Conservation (phyloP, 2,113 vertebrate genomes). For the Indri indri region DNA sequence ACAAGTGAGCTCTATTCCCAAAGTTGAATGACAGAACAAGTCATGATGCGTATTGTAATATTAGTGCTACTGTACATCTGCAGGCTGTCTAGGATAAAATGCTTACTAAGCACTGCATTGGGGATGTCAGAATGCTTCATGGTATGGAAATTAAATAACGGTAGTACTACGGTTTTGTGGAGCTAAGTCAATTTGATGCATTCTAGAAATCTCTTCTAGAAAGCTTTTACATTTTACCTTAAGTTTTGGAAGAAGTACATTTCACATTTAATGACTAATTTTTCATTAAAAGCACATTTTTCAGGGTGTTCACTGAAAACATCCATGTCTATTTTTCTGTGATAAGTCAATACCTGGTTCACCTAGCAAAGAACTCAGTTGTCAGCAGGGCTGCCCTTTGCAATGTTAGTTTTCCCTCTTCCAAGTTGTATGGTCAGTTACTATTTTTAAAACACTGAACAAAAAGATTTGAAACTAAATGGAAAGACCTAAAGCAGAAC, state of each 20-base stretch:
- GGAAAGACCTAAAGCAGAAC: background rate
- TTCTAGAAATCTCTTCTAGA: slow-evolving; percentile 79
- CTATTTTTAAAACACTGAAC: background rate
- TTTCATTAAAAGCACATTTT: slow-evolving; percentile 58
- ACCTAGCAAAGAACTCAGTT: slow-evolving; percentile 9
- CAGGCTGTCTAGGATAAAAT: slow-evolving; percentile 80
- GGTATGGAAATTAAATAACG: slow-evolving; percentile 83
- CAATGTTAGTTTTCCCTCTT: background rate
- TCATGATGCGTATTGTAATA: slow-evolving; percentile 80
- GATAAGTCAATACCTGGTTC: slow-evolving; percentile 29
- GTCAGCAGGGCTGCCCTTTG: background rate
- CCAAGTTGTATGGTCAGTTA: background rate
- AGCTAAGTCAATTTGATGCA: slow-evolving; percentile 78
- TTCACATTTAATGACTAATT: slow-evolving; percentile 63
- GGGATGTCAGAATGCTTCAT: slow-evolving; percentile 81
- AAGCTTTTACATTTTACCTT: slow-evolving; percentile 67
- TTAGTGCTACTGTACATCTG: slow-evolving; percentile 76
- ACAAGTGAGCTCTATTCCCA: slow-evolving; percentile 75
- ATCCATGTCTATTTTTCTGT: slow-evolving; percentile 35
- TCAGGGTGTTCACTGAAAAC: background rate
- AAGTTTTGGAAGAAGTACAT: slow-evolving; percentile 46
- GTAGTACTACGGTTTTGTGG: slow-evolving; percentile 74
- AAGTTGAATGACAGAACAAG: slow-evolving; percentile 81
- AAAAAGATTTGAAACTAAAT: background rate
- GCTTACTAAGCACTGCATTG: slow-evolving; percentile 82